A percentile compares a stretch with the other conserved stretches of the same genome.
phyloP scores from a whole-genome alignment of 2,888 invertebrate species.

The Neoascia interrupta region DNA sequence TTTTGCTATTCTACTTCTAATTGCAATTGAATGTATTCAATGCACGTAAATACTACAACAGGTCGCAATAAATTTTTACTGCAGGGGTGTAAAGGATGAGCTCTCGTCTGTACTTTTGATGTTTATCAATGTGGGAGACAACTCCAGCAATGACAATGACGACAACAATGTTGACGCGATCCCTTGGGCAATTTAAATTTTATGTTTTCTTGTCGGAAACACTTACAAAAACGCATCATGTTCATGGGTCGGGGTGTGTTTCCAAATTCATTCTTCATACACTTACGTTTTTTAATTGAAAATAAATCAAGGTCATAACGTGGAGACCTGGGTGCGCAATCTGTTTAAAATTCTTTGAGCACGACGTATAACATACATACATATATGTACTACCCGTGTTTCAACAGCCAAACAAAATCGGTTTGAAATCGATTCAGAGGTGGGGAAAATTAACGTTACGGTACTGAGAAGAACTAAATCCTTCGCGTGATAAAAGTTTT shows the following conservation, averaged over 20 bases:
- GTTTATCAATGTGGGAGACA: conserved; percentile 67
- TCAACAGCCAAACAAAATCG: too few species aligned
- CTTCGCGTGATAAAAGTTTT: too few species aligned
- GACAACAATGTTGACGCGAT: conserved; percentile 56
- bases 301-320: conserved; percentile 44
- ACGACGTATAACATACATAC: too few species aligned
- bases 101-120: conserved; percentile 53
- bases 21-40: conserved; percentile 52
- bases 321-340: neutral
- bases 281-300: conserved; percentile 49
- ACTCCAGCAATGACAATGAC: conserved; percentile 18
- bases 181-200: too few species aligned
- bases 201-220: conserved; percentile 18
- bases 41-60: conserved; percentile 33
- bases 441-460: too few species aligned
- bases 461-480: too few species aligned
- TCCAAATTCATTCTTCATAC: conserved; percentile 60
- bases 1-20: conserved; percentile 62
- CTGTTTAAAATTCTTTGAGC: too few species aligned
- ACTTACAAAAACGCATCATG: too few species aligned
- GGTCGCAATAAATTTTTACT: conserved; percentile 38
- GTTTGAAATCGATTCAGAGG: too few species aligned
- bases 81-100: conserved; percentile 39
- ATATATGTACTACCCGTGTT: too few species aligned
- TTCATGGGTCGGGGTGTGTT: conserved; percentile 34